Evolutionary conservation across 2,888 invertebrate species (phyloP).

Genomic region (Metellina segmentata): DNA sequence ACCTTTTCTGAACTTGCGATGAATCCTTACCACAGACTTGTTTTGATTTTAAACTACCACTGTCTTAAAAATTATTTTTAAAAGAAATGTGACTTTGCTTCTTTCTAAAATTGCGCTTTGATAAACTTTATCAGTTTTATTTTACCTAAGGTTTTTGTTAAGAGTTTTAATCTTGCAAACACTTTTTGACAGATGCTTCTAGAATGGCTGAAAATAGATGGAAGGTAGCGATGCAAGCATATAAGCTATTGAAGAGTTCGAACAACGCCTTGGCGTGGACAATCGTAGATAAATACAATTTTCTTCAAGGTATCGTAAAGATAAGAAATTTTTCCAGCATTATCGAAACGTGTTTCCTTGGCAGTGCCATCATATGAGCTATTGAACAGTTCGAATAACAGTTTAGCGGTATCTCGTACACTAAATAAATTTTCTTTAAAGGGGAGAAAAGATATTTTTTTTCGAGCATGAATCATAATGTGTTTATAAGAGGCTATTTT

Average conservation of each 20-base stretch:
- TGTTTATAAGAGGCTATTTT: not conserved
- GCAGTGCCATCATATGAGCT: not conserved
- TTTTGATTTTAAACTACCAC: not conserved
- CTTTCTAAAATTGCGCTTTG: not conserved
- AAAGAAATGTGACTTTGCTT: not conserved
- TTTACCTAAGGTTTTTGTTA: not conserved
- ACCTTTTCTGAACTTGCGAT: no score
- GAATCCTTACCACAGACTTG: not conserved
- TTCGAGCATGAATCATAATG: not conserved
- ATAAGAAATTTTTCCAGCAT: no score
- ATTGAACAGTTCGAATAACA: not conserved
- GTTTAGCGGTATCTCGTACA: not conserved
- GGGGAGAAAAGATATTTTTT: not conserved
- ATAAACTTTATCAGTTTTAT: not conserved
- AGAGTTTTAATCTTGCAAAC: not conserved
- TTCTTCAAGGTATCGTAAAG: no score
- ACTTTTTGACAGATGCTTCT: not conserved
- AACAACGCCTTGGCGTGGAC: no score
- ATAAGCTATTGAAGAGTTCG: no score
- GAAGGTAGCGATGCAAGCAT: no score
- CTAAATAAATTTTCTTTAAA: not conserved
- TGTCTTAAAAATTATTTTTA: not conserved
- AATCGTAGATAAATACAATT: no score
- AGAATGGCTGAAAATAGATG: not conserved
- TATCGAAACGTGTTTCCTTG: no score